Evolutionary conservation across 1,140 invertebrate genomes (phyloP), one percentile per base, ranked within the genome.

Genomic region (Phortica variegata): DNA sequence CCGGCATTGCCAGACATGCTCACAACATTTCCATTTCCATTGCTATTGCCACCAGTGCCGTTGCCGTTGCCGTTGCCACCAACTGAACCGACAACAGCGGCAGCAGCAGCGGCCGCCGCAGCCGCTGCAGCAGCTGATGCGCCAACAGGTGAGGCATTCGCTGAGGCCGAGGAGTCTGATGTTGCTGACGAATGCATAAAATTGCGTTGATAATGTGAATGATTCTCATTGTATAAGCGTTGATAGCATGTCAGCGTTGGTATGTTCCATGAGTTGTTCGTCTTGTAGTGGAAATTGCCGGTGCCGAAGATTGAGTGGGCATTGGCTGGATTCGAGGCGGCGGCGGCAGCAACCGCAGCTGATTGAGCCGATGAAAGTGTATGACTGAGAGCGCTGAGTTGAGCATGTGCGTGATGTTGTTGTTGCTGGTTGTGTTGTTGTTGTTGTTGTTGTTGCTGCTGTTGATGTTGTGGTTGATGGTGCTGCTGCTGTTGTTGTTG

Each of bases 281-380:
- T 73, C 37, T 70, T 72, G 47, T 75, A 73, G 49, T 75, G 72
- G 40, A 74, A 75, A 49, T 75, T 75, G 21, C 72, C 71, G 34
- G 61, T 72, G 39, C 71, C 71, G 18, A 74, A 74, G 31, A 74
- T 73, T 13, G 71, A 73, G 34, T 74, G 71, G 3, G 71, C 52
- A 53, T 73, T 73, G 41, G 63, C 56, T 26, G 49, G 19, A 32
- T 52, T 59, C 1, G 47, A 43, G 21, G 12, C 42, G 43, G 49
- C 48, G 17, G 47, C 38, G n/a, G 50, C 52, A 18, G 58, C 59
- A 10, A 56, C 59, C 6, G 47, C 63, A 3, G 51, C 60, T 7
- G 49, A 60, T 9, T 61, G 58, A 21, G 61, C 58, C 12, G 59
- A 61, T 8, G 61, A 65, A 0, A 72, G 43, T 9, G 54, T 55